These are phyloP conservation scores for Phalanger gymnotis DNA, from an alignment of 2,797 vertebrate genomes.

Conservation along the genomic window DNA sequence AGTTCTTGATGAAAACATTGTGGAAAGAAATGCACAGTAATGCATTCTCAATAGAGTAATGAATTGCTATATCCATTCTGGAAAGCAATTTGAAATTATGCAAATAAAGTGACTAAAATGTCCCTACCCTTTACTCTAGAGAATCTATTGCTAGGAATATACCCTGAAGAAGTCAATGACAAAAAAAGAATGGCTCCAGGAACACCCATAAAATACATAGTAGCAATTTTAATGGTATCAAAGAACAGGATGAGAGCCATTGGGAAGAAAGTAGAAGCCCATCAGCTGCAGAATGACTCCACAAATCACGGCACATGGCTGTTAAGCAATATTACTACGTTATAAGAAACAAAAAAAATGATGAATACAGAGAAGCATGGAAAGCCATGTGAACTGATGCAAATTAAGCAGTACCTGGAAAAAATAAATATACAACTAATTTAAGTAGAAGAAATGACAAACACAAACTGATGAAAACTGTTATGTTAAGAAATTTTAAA, in stretches of 20 bases:
- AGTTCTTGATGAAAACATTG: not conserved
- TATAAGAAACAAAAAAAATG: not conserved
- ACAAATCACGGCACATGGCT: not conserved
- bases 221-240: not conserved
- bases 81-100: not conserved
- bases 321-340: not conserved
- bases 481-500: not conserved
- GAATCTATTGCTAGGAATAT: not conserved
- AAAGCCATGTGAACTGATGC: not conserved
- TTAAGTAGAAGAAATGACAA: not conserved
- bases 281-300: not conserved
- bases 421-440: not conserved
- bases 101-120: not conserved
- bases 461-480: not conserved
- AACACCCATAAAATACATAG: not conserved
- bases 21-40: not conserved
- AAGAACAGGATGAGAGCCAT: not conserved
- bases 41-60: not conserved
- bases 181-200: not conserved
- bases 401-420: not conserved
- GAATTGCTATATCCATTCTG: not conserved
- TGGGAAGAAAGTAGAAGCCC: not conserved
- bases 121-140: not conserved
- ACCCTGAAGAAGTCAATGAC: not conserved
- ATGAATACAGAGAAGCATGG: not conserved